Evolutionary conservation across 2,797 vertebrate species (phyloP).

Genomic region (Cossypha heuglini): DNA sequence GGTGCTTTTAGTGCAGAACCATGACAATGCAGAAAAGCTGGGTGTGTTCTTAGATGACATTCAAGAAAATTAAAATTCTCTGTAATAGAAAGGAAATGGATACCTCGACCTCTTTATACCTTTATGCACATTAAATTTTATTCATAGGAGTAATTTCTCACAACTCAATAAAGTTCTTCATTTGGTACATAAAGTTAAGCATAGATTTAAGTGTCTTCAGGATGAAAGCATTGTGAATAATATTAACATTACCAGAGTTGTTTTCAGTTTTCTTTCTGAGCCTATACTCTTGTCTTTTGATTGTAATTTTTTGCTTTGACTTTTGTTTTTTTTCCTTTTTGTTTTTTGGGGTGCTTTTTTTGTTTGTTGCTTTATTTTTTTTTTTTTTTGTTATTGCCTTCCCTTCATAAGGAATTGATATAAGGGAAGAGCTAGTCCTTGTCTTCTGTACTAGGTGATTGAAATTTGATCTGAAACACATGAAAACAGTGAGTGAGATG

Average conservation of each 20-base stretch:
- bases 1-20: not conserved
- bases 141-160: not conserved
- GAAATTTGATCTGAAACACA: not conserved
- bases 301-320: not conserved
- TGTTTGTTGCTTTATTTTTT: no score
- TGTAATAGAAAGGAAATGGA: not conserved
- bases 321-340: not conserved
- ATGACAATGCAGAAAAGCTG: not conserved
- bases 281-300: not conserved
- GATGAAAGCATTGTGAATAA: not conserved
- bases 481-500: not conserved
- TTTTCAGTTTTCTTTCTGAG: not conserved
- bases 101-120: not conserved
- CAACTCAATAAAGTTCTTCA: not conserved
- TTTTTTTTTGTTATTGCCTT: not conserved
- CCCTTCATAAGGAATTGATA: not conserved
- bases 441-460: not conserved
- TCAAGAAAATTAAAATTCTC: not conserved
- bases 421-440: not conserved
- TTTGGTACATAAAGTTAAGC: not conserved
- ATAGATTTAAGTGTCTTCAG: not conserved
- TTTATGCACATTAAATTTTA: not conserved
- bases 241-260: not conserved
- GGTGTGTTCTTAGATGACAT: not conserved
- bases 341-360: no score